Conservation (phyloP, 2,797 vertebrate species). For the Oophaga sylvatica region DNA sequence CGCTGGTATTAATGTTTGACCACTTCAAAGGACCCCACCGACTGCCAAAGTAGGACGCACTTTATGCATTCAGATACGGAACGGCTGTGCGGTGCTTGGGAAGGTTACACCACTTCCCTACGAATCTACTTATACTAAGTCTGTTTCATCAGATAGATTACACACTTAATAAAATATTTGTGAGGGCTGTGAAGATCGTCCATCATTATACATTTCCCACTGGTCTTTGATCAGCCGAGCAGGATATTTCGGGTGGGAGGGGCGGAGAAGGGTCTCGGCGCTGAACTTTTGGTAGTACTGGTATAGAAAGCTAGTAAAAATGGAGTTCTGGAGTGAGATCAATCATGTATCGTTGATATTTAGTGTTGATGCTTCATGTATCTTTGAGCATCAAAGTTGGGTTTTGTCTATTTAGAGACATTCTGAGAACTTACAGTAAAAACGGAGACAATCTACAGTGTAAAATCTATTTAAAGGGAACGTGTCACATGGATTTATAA, state of each 20-base stretch:
- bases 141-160: conserved; percentile 31
- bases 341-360: neutral
- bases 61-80: conserved; percentile 27
- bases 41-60: conserved; percentile 35
- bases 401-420: neutral
- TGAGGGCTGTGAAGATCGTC: conserved; percentile 7
- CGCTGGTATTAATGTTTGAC: conserved; percentile 34
- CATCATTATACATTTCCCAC: neutral
- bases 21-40: conserved; percentile 48
- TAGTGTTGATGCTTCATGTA: neutral
- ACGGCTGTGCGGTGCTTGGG: conserved; percentile 1
- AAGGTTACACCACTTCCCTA: neutral
- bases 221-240: neutral
- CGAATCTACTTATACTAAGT: conserved; percentile 30
- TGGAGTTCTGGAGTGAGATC: neutral
- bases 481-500: too few species aligned
- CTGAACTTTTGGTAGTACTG: neutral
- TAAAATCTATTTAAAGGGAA: too few species aligned
- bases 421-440: neutral
- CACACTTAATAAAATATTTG: conserved; percentile 42
- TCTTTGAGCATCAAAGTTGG: neutral
- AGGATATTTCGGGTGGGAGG: neutral
- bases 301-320: neutral
- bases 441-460: too few species aligned
- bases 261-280: neutral